A percentile compares a stretch with the other conserved stretches of the same genome.
These are phyloP conservation scores for Galbula dea DNA, from an alignment of 2,113 vertebrate genomes.

Conservation along the genomic window DNA sequence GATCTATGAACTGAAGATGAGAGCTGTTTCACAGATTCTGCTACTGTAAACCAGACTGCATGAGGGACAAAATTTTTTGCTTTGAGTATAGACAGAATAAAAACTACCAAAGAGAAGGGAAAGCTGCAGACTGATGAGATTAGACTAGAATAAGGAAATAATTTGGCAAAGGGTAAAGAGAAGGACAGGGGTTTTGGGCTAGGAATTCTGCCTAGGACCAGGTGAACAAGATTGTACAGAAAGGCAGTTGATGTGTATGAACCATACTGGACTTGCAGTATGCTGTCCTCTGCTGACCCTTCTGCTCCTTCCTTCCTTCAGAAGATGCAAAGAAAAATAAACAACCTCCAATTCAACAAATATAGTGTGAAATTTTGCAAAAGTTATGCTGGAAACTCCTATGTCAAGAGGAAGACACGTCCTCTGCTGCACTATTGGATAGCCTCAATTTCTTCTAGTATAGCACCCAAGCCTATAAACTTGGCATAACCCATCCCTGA, in stretches of 20 bases:
- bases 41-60: not conserved
- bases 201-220: not conserved
- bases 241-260: not conserved
- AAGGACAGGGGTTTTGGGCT: not conserved
- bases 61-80: not conserved
- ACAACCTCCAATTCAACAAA: not conserved
- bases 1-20: not conserved
- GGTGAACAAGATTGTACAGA: not conserved
- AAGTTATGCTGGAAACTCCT: not conserved
- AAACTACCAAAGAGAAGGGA: not conserved
- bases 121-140: not conserved
- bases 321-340: not conserved
- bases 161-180: not conserved
- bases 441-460: not conserved
- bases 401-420: not conserved
- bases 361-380: not conserved
- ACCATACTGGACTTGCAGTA: not conserved
- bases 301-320: not conserved
- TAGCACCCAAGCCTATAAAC: not conserved
- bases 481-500: not conserved
- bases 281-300: not conserved
- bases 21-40: not conserved
- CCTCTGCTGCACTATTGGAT: not conserved
- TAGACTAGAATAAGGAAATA: not conserved
- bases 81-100: not conserved